phyloP scores from a whole-genome alignment of 2,797 vertebrate genomes.

The Syngnathus rostellatus region DNA sequence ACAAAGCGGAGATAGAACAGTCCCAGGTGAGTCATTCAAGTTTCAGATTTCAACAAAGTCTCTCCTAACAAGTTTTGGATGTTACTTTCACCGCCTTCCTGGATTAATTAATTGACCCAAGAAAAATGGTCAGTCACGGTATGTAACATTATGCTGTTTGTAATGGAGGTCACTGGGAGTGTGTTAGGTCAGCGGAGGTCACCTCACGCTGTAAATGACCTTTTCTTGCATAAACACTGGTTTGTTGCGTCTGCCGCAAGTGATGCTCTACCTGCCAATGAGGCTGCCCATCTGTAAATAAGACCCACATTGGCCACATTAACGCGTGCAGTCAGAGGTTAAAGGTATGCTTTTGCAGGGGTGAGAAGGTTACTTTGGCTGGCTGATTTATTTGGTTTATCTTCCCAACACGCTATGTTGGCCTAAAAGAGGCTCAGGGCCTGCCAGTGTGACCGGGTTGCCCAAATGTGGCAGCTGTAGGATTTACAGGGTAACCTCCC shows the following conservation, averaged over 20 bases:
- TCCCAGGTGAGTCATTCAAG: constrained; percentile 80
- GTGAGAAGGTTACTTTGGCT: constrained; percentile 49
- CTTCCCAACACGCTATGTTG: constrained; percentile 36
- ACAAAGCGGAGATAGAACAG: constrained; percentile 98
- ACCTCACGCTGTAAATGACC: constrained; percentile 50
- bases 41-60: constrained; percentile 1
- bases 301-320: constrained; percentile 59
- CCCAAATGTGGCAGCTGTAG: constrained; percentile 57
- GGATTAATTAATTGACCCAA: constrained; percentile 2
- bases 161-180: constrained; percentile 51
- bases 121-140: not conserved
- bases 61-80: not conserved
- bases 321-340: constrained; percentile 57
- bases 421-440: constrained; percentile 25
- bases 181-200: constrained; percentile 50
- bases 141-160: constrained; percentile 20
- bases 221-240: constrained; percentile 52
- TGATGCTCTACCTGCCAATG: constrained; percentile 50
- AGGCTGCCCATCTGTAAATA: constrained; percentile 56
- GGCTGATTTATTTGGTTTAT: constrained; percentile 67
- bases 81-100: constrained; percentile 1
- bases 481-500: constrained; percentile 65
- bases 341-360: constrained; percentile 47
- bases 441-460: constrained; percentile 46
- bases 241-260: constrained; percentile 54